Base-by-base conservation (phyloP, 2,797 vertebrate genomes). In the Xyrichtys novacula region DNA sequence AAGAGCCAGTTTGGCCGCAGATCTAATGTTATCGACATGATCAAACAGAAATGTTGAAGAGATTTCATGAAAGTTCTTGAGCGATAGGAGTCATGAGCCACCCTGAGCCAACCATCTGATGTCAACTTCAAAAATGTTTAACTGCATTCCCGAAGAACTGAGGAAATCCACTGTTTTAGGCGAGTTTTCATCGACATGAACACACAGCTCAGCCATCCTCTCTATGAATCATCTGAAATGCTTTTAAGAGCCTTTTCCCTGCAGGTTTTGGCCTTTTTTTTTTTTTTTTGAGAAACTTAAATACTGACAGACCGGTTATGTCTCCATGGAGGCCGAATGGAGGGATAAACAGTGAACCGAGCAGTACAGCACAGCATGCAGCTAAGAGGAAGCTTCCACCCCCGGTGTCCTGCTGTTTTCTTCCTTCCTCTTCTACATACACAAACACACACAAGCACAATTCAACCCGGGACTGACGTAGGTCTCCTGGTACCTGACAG, bases 381-480 rank as follows among this genome's bases (percentile, higher is more conserved):
- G 77, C 63, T 71, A 50, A 88, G 83, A 77, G 76, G 77, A 82
- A 76, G 68, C 80, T 62, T 84, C 81, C 67, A 31, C 55, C 65
- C 62, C 50, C 65, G 32, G 67, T 67, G 58, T 81, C 80, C 74
- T 71, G 64, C 82, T 80, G 83, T 76, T 78, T 69, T 74, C 61
- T 80, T 87, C 58, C 77, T 72, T 79, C 72, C 72, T 71, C 66
- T 55, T 29, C 7, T 9, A 55, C 53, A 79, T 23, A 78, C 50
- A 71, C 56, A 74, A 14, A 71, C 53, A 74, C 32, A 62, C 56
- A 73, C 57, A 58, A 74, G 76, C 76, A 80, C 80, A 74, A 44
- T 64, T 54, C 42, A 58, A 56, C 49, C 63, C 23, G 1, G 38
- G 28, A 57, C 36, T 60, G 66, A 75, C 31, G 16, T 4, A 63